phyloP scores from a whole-genome alignment of 2,888 invertebrate species.

The Horisme vitalbata region DNA sequence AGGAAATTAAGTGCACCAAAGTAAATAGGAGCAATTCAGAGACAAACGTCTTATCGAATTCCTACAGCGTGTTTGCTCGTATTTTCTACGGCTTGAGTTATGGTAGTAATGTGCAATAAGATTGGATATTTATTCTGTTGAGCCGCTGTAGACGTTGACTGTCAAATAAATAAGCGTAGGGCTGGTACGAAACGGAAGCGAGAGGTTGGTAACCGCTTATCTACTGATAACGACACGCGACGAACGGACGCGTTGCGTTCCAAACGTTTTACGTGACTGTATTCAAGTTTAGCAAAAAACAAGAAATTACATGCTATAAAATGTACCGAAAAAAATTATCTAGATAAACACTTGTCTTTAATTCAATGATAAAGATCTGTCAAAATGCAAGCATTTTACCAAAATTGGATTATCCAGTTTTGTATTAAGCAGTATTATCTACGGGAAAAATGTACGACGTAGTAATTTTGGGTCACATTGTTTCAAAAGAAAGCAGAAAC shows the following conservation, averaged over 20 bases:
- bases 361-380: neutral
- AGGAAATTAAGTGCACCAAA: slow-evolving; percentile 21
- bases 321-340: slow-evolving; percentile 8
- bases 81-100: slow-evolving; percentile 19
- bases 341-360: slow-evolving; percentile 2
- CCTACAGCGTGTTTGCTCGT: slow-evolving; percentile 20
- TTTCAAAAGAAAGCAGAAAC: slow-evolving; percentile 22
- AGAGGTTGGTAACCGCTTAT: slow-evolving; percentile 33
- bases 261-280: slow-evolving; percentile 27
- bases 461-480: neutral
- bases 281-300: slow-evolving; percentile 24
- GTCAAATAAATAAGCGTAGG: slow-evolving; percentile 29
- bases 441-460: neutral
- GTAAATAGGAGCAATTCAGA: slow-evolving; percentile 14
- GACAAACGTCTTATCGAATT: slow-evolving; percentile 23
- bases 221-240: slow-evolving; percentile 31
- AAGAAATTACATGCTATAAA: slow-evolving; percentile 19
- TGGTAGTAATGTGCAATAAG: slow-evolving; percentile 22
- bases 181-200: slow-evolving; percentile 27
- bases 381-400: neutral
- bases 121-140: slow-evolving; percentile 27
- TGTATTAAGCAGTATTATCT: no score
- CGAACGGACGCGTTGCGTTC: slow-evolving; percentile 28
- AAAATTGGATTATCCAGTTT: neutral
- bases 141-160: slow-evolving; percentile 12